Evolutionary conservation across 2,888 invertebrate species (phyloP).

Genomic region (Idaea dimidiata): DNA sequence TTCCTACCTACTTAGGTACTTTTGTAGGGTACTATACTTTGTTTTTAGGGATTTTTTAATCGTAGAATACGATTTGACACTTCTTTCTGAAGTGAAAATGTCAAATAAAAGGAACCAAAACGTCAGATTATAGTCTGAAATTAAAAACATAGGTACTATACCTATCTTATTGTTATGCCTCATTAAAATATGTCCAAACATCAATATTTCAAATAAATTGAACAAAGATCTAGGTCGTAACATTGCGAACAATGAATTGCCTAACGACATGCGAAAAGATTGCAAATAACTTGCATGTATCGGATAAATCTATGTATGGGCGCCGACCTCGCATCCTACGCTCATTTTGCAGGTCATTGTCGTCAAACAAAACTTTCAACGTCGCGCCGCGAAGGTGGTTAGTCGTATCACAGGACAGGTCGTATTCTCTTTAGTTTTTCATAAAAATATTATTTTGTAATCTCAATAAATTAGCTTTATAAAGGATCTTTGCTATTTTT

Average conservation of each 20-base stretch:
- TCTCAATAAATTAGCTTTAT: slow-evolving; percentile 16
- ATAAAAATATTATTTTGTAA: slow-evolving; percentile 2
- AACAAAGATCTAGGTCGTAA: slow-evolving; percentile 37
- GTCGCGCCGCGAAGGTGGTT: slow-evolving; percentile 30
- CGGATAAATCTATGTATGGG: slow-evolving; percentile 44
- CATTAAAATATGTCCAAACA: not conserved
- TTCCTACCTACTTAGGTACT: no score
- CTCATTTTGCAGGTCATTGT: slow-evolving; percentile 60
- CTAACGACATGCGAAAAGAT: slow-evolving; percentile 60
- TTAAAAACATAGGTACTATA: not conserved
- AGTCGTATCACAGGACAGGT: no score
- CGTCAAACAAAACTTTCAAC: slow-evolving; percentile 42
- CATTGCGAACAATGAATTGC: slow-evolving; percentile 57
- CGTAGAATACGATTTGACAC: no score
- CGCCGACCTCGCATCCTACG: slow-evolving; percentile 64
- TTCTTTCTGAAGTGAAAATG: no score
- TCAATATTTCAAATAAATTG: slow-evolving; percentile 8
- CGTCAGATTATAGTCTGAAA: no score
- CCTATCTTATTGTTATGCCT: not conserved
- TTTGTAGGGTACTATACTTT: no score
- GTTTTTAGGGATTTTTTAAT: no score
- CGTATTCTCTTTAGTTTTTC: slow-evolving; percentile 11
- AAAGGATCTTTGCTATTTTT: slow-evolving; percentile 24
- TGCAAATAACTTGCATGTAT: slow-evolving; percentile 46
- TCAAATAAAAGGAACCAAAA: no score